Percentiles rank a stretch among this genome's conserved stretches.
phyloP scores from a whole-genome alignment of 2,888 invertebrate genomes.

The Fissipunctia ypsillon region DNA sequence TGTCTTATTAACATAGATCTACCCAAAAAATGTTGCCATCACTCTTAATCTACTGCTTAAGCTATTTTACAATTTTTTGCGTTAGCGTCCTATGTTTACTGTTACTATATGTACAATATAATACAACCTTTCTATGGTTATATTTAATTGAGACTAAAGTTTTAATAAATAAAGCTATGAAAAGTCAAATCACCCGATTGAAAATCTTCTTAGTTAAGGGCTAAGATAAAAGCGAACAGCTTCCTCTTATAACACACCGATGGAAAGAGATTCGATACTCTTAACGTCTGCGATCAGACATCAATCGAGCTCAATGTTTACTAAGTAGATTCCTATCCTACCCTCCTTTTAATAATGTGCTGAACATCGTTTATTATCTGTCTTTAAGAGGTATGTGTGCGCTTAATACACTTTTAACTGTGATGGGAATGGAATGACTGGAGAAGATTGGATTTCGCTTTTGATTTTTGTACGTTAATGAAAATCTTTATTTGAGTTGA shows the following conservation, averaged over 20 bases:
- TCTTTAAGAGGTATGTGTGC: slow-evolving; percentile 36
- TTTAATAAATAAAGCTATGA: no score
- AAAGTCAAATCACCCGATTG: neutral
- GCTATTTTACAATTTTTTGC: no score
- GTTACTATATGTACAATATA: no score
- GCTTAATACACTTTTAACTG: slow-evolving; percentile 47
- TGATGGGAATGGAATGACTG: slow-evolving; percentile 22
- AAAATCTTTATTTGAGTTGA: slow-evolving; percentile 6
- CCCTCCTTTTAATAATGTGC: slow-evolving; percentile 48
- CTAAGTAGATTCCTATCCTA: slow-evolving; percentile 50
- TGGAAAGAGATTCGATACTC: slow-evolving; percentile 27
- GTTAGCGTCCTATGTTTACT: no score
- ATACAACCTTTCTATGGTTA: no score
- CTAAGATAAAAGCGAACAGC: neutral
- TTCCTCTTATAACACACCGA: slow-evolving; percentile 10
- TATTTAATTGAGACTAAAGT: no score
- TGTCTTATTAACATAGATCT: no score
- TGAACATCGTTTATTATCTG: slow-evolving; percentile 49
- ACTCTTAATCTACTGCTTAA: no score
- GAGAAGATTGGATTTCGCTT: slow-evolving; percentile 31
- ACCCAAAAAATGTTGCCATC: no score
- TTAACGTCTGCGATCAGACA: slow-evolving; percentile 30
- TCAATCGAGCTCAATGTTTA: slow-evolving; percentile 37
- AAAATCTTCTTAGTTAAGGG: neutral
- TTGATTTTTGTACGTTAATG: slow-evolving; percentile 11